phyloP scores from a whole-genome alignment of 2,797 vertebrate species.

The Arrhamphus sclerolepis region DNA sequence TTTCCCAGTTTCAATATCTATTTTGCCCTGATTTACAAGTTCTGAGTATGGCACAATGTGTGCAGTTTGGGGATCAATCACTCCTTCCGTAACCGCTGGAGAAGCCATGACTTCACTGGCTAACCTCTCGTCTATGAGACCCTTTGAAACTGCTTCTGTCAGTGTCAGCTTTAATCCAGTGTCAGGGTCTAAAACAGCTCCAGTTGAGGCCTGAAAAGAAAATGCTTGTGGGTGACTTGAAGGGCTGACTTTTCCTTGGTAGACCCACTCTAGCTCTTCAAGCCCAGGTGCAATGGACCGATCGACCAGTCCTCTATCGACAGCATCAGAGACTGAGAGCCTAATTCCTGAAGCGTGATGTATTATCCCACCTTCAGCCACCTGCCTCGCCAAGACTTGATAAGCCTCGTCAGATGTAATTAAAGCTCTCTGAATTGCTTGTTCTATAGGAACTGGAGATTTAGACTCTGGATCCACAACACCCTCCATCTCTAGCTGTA shows the following conservation, averaged over 20 bases:
- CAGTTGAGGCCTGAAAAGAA: slow-evolving; percentile 74
- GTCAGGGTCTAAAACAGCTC: slow-evolving; percentile 76
- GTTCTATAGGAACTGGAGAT: slow-evolving; percentile 77
- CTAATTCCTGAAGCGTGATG: slow-evolving; percentile 90
- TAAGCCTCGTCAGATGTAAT: slow-evolving; percentile 80
- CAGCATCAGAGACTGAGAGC: slow-evolving; percentile 84
- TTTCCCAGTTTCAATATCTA: slow-evolving; percentile 90
- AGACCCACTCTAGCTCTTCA: slow-evolving; percentile 77
- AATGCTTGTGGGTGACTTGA: slow-evolving; percentile 61
- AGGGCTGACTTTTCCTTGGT: slow-evolving; percentile 55
- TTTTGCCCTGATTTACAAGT: slow-evolving; percentile 88
- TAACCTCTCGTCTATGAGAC: slow-evolving; percentile 73
- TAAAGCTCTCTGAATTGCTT: slow-evolving; percentile 84
- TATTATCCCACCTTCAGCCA: slow-evolving; percentile 91
- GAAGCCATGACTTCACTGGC: slow-evolving; percentile 74
- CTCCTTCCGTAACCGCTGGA: slow-evolving; percentile 70
- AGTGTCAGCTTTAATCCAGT: slow-evolving; percentile 79
- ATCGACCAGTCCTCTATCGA: slow-evolving; percentile 82
- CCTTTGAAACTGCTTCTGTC: slow-evolving; percentile 78
- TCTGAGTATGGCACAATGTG: slow-evolving; percentile 88
- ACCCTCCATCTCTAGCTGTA: slow-evolving; percentile 92
- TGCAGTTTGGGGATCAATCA: slow-evolving; percentile 86
- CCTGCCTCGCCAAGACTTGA: slow-evolving; percentile 84
- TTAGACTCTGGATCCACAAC: slow-evolving; percentile 86
- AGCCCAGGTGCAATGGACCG: slow-evolving; percentile 81